Evolutionary conservation across 2,113 vertebrate species (phyloP).

Genomic region (Nicator chloris): DNA sequence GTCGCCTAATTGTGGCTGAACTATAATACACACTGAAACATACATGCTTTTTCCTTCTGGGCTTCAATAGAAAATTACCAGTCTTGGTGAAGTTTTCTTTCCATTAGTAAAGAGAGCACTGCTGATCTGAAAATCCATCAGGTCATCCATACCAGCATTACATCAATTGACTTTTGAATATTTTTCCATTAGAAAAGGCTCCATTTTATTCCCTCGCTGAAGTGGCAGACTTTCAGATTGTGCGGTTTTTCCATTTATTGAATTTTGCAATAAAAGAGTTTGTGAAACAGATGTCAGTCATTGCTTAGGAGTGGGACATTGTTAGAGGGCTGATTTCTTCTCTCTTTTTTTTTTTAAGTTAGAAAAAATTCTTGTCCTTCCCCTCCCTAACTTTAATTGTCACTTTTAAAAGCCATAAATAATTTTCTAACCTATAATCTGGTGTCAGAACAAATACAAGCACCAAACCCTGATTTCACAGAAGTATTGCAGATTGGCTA

Average conservation of each 20-base stretch:
- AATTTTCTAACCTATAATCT: slow-evolving; percentile 15
- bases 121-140: slow-evolving; percentile 54
- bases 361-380: neutral
- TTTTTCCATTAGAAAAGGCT: slow-evolving; percentile 61
- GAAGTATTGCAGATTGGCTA: neutral
- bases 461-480: neutral
- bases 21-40: neutral
- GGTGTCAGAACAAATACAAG: neutral
- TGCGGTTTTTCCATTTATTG: slow-evolving; percentile 57
- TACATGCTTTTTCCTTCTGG: slow-evolving; percentile 24
- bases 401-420: neutral
- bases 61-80: slow-evolving; percentile 25
- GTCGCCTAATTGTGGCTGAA: fast-evolving
- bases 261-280: slow-evolving; percentile 52
- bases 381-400: neutral
- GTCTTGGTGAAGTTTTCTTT: slow-evolving; percentile 38
- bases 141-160: slow-evolving; percentile 41
- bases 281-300: slow-evolving; percentile 60
- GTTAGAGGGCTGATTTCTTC: neutral
- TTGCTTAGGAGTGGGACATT: slow-evolving; percentile 29
- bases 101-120: slow-evolving; percentile 31
- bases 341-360: neutral
- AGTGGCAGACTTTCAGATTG: slow-evolving; percentile 53
- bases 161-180: slow-evolving; percentile 61
- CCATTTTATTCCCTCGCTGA: neutral